phyloP scores from a whole-genome alignment of 2,797 vertebrate species.

The Onychomys leucogaster region DNA sequence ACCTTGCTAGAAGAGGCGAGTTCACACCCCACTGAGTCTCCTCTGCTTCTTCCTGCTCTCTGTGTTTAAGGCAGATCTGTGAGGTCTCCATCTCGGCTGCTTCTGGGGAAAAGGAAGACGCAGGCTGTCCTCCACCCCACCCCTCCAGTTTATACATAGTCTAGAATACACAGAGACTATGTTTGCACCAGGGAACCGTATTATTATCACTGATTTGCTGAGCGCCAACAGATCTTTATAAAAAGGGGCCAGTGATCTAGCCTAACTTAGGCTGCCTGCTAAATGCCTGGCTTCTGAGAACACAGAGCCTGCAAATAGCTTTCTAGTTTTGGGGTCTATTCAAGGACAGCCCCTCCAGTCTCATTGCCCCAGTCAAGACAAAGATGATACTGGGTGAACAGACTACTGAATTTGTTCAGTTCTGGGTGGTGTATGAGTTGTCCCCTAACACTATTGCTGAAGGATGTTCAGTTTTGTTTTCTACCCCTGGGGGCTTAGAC shows the following conservation, averaged over 20 bases:
- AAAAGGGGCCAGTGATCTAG: not conserved
- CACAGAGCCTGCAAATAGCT: slow-evolving; percentile 42
- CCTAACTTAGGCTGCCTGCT: slow-evolving; percentile 62
- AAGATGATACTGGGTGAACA: not conserved
- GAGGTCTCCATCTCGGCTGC: not conserved
- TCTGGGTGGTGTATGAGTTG: not conserved
- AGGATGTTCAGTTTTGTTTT: not conserved
- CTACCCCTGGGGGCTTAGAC: not conserved
- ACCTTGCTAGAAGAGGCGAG: not conserved
- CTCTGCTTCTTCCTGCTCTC: not conserved
- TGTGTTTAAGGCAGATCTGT: not conserved
- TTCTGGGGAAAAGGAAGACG: not conserved
- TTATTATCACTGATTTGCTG: slow-evolving; percentile 60
- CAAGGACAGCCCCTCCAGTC: slow-evolving; percentile 25
- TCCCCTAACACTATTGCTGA: rapidly evolving
- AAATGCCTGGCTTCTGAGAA: slow-evolving; percentile 48
- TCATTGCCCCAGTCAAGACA: not conserved
- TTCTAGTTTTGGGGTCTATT: slow-evolving; percentile 49
- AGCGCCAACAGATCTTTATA: slow-evolving; percentile 64
- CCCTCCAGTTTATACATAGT: not conserved
- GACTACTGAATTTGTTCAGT: not conserved
- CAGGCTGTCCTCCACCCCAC: not conserved
- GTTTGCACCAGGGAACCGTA: slow-evolving; percentile 63
- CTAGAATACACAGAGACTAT: slow-evolving; percentile 70
- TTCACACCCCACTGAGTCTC: not conserved